phyloP scores from a whole-genome alignment of 2,113 vertebrate genomes.

The Geococcyx californianus region DNA sequence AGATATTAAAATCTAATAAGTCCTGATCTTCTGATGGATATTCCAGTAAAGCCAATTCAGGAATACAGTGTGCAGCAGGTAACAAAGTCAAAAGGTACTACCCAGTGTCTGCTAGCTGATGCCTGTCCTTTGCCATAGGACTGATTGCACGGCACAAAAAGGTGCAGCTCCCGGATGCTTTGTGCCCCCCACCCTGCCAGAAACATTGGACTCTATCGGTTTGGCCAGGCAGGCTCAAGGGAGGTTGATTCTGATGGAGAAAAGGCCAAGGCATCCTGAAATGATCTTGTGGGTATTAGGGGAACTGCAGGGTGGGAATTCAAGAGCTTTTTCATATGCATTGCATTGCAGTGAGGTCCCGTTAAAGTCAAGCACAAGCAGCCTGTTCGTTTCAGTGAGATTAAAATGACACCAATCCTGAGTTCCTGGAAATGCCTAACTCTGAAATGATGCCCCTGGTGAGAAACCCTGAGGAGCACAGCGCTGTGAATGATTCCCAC shows the following conservation, averaged over 20 bases:
- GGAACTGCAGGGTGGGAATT: background rate
- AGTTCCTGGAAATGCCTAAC: background rate
- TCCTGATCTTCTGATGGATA: background rate
- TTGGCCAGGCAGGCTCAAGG: rapidly evolving
- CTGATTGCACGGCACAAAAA: background rate
- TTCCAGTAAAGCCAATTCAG: background rate
- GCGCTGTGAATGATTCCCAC: background rate
- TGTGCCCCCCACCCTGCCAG: background rate
- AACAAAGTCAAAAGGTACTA: background rate
- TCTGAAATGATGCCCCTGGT: background rate
- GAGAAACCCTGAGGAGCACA: background rate
- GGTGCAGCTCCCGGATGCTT: background rate
- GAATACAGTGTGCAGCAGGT: background rate
- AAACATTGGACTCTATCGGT: rapidly evolving
- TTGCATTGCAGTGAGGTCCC: background rate
- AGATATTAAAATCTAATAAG: background rate
- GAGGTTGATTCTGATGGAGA: background rate
- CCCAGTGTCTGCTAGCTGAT: rapidly evolving
- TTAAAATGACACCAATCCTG: background rate
- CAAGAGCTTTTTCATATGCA: background rate
- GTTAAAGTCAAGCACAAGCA: background rate
- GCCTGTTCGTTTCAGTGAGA: background rate
- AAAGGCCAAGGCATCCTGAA: background rate
- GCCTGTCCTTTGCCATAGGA: background rate
- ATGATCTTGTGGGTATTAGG: background rate